A percentile compares a stretch with the other conserved stretches of the same genome.
These are phyloP conservation scores for Dryas iulia DNA, from an alignment of 1,140 invertebrate genomes.

Conservation along the genomic window DNA sequence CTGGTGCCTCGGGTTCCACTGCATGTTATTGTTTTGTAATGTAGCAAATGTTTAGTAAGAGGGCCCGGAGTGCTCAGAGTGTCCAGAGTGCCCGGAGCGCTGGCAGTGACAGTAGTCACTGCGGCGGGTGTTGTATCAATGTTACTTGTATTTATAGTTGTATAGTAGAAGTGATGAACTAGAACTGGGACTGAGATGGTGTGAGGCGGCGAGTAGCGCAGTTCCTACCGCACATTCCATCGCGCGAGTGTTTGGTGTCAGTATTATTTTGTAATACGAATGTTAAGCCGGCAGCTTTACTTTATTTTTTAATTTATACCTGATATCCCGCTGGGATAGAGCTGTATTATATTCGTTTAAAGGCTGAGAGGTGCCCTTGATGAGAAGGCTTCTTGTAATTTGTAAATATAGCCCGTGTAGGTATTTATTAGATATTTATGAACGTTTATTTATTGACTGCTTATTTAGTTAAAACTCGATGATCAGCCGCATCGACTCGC, in stretches of 20 bases:
- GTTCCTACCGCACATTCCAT: conserved; percentile 76
- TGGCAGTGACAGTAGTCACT: conserved; percentile 24
- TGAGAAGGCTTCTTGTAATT: conserved; percentile 65
- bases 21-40: conserved; percentile 72
- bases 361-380: conserved; percentile 69
- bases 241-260: conserved; percentile 72
- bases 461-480: conserved; percentile 75
- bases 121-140: conserved; percentile 51
- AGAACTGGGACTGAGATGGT: conserved; percentile 33
- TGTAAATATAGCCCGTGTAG: conserved; percentile 77
- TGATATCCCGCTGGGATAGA: conserved; percentile 73
- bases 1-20: conserved; percentile 44
- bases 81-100: conserved; percentile 22
- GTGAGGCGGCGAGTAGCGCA: conserved; percentile 58
- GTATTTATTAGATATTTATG: conserved; percentile 81
- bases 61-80: conserved; percentile 27
- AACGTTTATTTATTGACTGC: conserved; percentile 80
- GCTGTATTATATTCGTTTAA: conserved; percentile 78
- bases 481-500: conserved; percentile 57
- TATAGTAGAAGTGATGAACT: conserved; percentile 65
- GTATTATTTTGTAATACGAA: conserved; percentile 79
- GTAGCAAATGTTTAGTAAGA: conserved; percentile 56
- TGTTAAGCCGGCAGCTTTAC: conserved; percentile 78
- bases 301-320: conserved; percentile 79
- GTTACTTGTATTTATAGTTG: conserved; percentile 73